Conservation (phyloP, 1,140 invertebrate species). For the Brachionus paranguensis region DNA sequence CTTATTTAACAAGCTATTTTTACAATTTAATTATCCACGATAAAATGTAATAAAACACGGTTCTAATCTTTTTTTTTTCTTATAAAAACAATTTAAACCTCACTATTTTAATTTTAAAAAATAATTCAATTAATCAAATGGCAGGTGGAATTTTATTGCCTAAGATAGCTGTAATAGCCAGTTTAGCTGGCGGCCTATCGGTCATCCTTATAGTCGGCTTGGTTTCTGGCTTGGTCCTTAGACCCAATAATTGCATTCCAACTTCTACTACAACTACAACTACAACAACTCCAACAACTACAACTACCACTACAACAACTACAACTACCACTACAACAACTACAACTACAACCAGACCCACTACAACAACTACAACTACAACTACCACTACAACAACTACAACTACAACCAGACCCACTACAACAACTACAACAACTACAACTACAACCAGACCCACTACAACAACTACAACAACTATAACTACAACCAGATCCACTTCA, state of each 20-base stretch:
- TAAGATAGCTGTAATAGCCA: background rate
- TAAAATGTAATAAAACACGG: background rate
- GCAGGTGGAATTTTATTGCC: background rate
- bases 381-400: constrained; percentile 49
- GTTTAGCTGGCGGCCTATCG: background rate
- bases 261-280: constrained; percentile 47
- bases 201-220: constrained; percentile 5
- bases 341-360: constrained; percentile 52
- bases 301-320: constrained; percentile 55
- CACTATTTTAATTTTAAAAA: background rate
- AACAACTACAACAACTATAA: constrained; percentile 49
- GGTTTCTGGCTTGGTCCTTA: background rate
- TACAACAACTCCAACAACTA: constrained; percentile 50
- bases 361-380: constrained; percentile 51
- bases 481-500: constrained; percentile 44
- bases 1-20: background rate
- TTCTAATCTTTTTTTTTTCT: background rate
- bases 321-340: constrained; percentile 46
- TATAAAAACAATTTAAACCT: background rate
- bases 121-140: background rate
- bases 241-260: constrained; percentile 18
- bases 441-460: constrained; percentile 48
- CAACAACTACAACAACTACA: constrained; percentile 50
- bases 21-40: background rate
- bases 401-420: constrained; percentile 47